phyloP scores from a whole-genome alignment of 2,797 vertebrate genomes.

The Schizopygopsis malacanthus region DNA sequence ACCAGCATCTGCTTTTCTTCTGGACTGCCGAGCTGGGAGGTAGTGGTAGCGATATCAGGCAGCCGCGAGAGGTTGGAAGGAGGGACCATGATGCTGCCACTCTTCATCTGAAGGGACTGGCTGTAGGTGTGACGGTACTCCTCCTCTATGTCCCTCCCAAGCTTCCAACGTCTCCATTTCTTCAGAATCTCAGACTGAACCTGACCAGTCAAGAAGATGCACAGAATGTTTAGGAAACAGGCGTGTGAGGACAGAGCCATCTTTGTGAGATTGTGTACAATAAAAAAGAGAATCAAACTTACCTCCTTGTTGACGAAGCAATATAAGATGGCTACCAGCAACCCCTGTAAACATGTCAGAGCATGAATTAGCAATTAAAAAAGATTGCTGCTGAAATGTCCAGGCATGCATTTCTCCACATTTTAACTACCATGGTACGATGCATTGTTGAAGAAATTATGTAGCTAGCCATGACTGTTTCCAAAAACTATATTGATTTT shows the following conservation, averaged over 20 bases:
- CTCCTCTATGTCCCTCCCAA: slow-evolving; percentile 86
- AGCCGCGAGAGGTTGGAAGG: slow-evolving; percentile 65
- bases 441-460: not conserved
- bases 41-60: slow-evolving; percentile 67
- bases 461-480: not conserved
- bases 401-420: not conserved
- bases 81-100: slow-evolving; percentile 70
- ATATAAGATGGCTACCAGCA: slow-evolving; percentile 96
- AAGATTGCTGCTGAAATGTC: not conserved
- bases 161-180: slow-evolving; percentile 90
- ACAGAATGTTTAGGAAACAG: not conserved
- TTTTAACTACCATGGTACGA: not conserved
- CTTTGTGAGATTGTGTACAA: not conserved
- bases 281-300: slow-evolving; percentile 59
- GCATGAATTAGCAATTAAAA: not conserved
- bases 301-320: slow-evolving; percentile 99
- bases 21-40: slow-evolving; percentile 61
- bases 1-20: slow-evolving; percentile 84
- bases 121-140: slow-evolving; percentile 86
- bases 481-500: not conserved
- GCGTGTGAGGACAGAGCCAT: not conserved
- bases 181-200: slow-evolving; percentile 92
- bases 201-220: slow-evolving; percentile 67
- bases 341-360: slow-evolving; percentile 81
- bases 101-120: slow-evolving; percentile 77